Evolutionary conservation across 1,140 invertebrate species (phyloP), one percentile per base, ranked within the genome.

Genomic region (Saccostrea cuccullata): DNA sequence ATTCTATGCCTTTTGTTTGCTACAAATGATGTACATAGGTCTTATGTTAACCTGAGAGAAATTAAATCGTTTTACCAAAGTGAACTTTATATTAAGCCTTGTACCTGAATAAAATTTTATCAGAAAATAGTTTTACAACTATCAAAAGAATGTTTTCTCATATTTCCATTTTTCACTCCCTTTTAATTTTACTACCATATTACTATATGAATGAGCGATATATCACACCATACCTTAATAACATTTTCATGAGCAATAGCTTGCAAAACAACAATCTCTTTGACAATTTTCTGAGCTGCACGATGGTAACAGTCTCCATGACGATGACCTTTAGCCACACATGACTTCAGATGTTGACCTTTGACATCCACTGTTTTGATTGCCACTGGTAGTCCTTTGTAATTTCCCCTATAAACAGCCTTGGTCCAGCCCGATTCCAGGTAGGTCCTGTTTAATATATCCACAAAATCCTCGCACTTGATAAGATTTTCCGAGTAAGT

Each of bases 381-480:
- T 2, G 96, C 95, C 2, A 95, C 91, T 2, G 89, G 82, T 60
- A 88, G 86, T 9, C 93, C 94, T 12, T 91, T 82, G 67, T 94
- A 93, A 60, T 83, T 87, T 0, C 92, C 95, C 20, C 92, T 94
- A 91, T 95, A 96, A 11, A 96, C 95, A 15, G 95, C 94, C 91
- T 96, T 96, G 30, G 95, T 96, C 95, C 95, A 96, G 0, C 96
- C 96, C 30, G 93, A 92, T 6, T 94, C 94, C 15, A 96, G 87
- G 86, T 93, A 94, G 2, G 89, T 89, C 85, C 83, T 88, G 36
- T 93, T 90, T 0, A 87, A 89, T 36, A 94, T 92, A 56, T 90
- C 90, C n/a, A 91, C 87, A 84, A 94, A 88, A 70, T 92, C 91
- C 70, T 91, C 90, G 90, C 94, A 94, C 12, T 91, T 88, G 30